Evolutionary conservation across 2,888 invertebrate genomes (phyloP).

Genomic region (Acleris laterana): DNA sequence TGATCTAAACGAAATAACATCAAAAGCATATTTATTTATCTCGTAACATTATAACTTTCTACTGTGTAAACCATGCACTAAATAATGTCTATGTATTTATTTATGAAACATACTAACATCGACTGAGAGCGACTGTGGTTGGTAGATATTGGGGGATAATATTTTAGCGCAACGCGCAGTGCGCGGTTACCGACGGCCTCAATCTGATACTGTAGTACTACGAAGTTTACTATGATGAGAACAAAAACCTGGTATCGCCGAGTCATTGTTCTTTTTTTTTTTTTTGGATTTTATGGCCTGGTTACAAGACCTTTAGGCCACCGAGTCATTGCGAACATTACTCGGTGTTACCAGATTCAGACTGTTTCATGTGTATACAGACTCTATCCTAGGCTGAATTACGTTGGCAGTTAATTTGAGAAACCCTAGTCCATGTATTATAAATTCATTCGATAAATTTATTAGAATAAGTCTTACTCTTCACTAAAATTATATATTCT

Average conservation of each 20-base stretch:
- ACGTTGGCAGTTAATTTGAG: slow-evolving; percentile 52
- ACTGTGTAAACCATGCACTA: slow-evolving; percentile 57
- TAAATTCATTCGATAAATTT: slow-evolving; percentile 50
- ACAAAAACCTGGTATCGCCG: background rate
- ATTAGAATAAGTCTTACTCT: slow-evolving; percentile 57
- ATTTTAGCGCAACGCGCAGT: background rate
- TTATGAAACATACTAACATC: slow-evolving; percentile 54
- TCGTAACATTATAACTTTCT: slow-evolving; percentile 53
- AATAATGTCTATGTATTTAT: slow-evolving; percentile 45
- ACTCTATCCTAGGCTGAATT: slow-evolving; percentile 40
- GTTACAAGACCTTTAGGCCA: too few relatives aligned
- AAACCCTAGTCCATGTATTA: slow-evolving; percentile 47
- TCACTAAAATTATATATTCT: slow-evolving; percentile 53
- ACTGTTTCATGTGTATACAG: slow-evolving; percentile 31
- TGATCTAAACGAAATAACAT: slow-evolving; percentile 60
- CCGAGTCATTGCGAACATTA: background rate
- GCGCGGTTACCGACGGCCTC: background rate
- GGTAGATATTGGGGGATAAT: background rate
- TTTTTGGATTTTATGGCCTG: too few relatives aligned
- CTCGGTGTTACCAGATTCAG: background rate
- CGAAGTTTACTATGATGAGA: background rate
- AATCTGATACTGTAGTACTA: background rate
- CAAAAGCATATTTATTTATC: slow-evolving; percentile 59
- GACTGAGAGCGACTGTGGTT: slow-evolving; percentile 2
- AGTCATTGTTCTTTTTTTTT: too few relatives aligned